Evolutionary conservation across 2,113 vertebrate genomes (phyloP).

Genomic region (Megaceryle torquata): DNA sequence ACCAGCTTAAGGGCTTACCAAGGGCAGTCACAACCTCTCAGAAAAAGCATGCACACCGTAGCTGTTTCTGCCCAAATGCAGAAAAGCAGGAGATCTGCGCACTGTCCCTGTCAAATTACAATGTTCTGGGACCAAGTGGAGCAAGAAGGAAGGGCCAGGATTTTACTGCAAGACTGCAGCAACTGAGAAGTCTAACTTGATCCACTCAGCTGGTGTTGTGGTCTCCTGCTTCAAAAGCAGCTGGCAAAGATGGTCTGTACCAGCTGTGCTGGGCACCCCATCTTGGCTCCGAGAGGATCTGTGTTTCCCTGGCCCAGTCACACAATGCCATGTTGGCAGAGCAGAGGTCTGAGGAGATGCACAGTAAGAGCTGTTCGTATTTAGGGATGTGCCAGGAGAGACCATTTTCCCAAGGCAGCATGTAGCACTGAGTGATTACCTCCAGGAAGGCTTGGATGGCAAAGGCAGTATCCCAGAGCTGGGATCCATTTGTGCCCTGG

Average conservation of each 20-base stretch:
- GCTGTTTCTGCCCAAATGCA: background rate
- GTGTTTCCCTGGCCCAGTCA: background rate
- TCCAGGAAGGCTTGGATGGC: slow-evolving; percentile 92
- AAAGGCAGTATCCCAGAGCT: slow-evolving; percentile 95
- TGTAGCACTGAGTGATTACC: slow-evolving; percentile 66
- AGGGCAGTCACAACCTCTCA: background rate
- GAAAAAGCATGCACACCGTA: background rate
- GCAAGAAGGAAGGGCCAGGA: background rate
- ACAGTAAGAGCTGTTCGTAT: background rate
- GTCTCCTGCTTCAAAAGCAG: background rate
- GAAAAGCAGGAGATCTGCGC: background rate
- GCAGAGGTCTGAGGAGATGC: background rate
- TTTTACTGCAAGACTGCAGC: background rate
- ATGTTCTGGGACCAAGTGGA: background rate
- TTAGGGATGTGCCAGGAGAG: accelerated
- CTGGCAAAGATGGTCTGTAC: background rate
- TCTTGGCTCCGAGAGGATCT: background rate
- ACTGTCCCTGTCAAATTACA: background rate
- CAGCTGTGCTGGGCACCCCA: background rate
- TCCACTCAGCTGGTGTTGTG: background rate
- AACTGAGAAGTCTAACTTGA: background rate
- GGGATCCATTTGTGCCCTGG: slow-evolving; percentile 95
- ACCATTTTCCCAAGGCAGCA: background rate
- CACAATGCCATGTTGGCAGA: background rate
- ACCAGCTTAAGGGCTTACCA: background rate